Evolutionary conservation across 2,888 invertebrate species (phyloP).

Genomic region (Meteorus cinctellus): DNA sequence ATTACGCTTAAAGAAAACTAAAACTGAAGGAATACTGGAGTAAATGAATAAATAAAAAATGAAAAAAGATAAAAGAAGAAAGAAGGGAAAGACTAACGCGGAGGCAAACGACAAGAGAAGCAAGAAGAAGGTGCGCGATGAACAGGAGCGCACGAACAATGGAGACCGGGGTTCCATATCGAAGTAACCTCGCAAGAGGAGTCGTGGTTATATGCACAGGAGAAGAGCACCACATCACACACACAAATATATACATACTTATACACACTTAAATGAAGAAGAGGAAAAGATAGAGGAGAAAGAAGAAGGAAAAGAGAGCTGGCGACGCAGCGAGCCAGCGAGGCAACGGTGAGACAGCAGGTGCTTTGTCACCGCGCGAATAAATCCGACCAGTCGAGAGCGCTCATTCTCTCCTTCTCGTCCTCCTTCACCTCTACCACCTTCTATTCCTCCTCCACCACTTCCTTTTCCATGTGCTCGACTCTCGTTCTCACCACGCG

Average conservation of each 20-base stretch:
- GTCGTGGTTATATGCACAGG: conserved; percentile 30
- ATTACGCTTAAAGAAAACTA: conserved; percentile 21
- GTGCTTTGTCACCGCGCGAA: conserved; percentile 72
- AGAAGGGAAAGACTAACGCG: neutral
- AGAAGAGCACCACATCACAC: conserved; percentile 69
- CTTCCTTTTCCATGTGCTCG: conserved; percentile 59
- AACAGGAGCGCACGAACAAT: conserved; percentile 63
- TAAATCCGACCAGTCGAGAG: conserved; percentile 66
- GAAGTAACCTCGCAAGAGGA: conserved; percentile 51
- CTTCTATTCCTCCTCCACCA: conserved; percentile 53
- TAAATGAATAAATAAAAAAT: conserved; percentile 28
- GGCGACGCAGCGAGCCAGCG: conserved; percentile 49
- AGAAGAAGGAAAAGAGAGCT: conserved; percentile 52
- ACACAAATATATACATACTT: conserved; percentile 54
- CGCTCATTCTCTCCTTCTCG: conserved; percentile 57
- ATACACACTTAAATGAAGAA: conserved; percentile 65
- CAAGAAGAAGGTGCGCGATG: conserved; percentile 55
- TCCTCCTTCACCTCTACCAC: conserved; percentile 52
- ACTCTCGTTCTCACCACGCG: conserved; percentile 49
- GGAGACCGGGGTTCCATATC: conserved; percentile 64
- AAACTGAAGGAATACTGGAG: neutral
- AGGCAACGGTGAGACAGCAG: conserved; percentile 67
- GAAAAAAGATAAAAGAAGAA: conserved; percentile 42
- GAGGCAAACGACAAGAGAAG: conserved; percentile 45
- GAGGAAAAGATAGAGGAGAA: conserved; percentile 57